These are phyloP conservation scores for Glareola pratincola DNA, from an alignment of 2,113 vertebrate species.

Conservation along the genomic window DNA sequence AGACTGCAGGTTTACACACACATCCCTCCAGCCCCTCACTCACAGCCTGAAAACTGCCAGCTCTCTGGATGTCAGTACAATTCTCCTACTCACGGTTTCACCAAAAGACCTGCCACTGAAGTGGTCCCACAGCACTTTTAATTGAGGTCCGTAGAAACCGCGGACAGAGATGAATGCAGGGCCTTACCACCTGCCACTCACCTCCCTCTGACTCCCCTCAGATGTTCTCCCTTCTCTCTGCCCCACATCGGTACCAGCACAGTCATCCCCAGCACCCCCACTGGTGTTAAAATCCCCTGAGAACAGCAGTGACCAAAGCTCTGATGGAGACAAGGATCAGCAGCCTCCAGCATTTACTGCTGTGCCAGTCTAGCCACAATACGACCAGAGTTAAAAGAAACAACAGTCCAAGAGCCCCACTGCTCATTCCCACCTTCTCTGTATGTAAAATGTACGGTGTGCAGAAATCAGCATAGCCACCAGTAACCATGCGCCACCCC, in stretches of 20 bases:
- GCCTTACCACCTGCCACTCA: not conserved
- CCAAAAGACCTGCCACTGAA: not conserved
- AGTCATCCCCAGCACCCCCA: not conserved
- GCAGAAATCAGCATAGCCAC: not conserved
- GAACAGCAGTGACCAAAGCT: not conserved
- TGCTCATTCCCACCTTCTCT: not conserved
- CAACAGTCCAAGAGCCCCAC: not conserved
- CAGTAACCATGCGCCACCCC: fast-evolving
- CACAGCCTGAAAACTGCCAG: not conserved
- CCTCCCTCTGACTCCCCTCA: not conserved
- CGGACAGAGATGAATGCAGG: not conserved
- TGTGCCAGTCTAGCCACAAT: not conserved
- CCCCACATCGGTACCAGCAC: not conserved
- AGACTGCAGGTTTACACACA: not conserved
- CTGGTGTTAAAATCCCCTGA: not conserved
- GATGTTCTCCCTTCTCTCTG: not conserved
- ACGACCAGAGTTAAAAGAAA: not conserved
- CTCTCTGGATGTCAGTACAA: not conserved
- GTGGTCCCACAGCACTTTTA: not conserved
- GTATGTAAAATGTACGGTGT: fast-evolving
- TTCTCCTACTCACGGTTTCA: not conserved
- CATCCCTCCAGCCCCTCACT: not conserved
- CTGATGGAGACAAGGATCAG: not conserved
- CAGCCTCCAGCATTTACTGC: not conserved
- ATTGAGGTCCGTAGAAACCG: not conserved